Conservation (phyloP, 2,113 vertebrate species). For the Ictalurus furcatus region DNA sequence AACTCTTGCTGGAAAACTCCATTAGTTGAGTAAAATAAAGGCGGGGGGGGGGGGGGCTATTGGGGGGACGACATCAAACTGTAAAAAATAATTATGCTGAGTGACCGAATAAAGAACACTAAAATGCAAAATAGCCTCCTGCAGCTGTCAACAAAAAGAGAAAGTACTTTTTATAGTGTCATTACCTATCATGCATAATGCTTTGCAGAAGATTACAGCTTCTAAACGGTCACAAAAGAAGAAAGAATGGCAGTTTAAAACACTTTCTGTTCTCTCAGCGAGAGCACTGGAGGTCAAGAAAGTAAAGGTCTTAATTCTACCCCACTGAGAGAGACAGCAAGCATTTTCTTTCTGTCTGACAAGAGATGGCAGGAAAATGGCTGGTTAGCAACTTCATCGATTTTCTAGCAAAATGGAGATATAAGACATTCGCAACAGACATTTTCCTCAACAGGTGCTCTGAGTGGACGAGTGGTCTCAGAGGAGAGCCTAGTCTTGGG, state of each 20-base stretch:
- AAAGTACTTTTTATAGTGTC: neutral
- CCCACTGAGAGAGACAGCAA: conserved; percentile 9
- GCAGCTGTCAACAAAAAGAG: conserved; percentile 16
- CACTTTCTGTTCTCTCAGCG: conserved; percentile 2
- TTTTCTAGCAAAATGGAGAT: conserved; percentile 31
- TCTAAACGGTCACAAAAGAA: neutral
- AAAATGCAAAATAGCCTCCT: conserved; percentile 16
- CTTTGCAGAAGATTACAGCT: neutral
- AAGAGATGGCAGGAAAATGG: conserved; percentile 19
- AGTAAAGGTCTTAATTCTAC: conserved; percentile 31
- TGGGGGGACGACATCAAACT: neutral
- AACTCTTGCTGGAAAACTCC: neutral
- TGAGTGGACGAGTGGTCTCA: neutral
- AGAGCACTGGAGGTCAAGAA: conserved; percentile 24
- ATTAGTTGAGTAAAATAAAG: neutral
- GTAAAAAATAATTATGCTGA: neutral
- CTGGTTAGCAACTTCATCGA: conserved; percentile 24
- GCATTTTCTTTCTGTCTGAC: conserved; percentile 1
- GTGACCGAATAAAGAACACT: neutral
- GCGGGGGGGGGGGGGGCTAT: accelerated
- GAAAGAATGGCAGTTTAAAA: neutral
- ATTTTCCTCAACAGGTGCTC: conserved; percentile 1
- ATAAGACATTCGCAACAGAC: conserved; percentile 8
- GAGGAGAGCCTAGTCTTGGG: neutral
- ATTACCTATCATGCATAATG: conserved; percentile 6